Evolutionary conservation across 2,888 invertebrate genomes (phyloP), one percentile per base, ranked within the genome.

Genomic region (Tenodera sinensis): DNA sequence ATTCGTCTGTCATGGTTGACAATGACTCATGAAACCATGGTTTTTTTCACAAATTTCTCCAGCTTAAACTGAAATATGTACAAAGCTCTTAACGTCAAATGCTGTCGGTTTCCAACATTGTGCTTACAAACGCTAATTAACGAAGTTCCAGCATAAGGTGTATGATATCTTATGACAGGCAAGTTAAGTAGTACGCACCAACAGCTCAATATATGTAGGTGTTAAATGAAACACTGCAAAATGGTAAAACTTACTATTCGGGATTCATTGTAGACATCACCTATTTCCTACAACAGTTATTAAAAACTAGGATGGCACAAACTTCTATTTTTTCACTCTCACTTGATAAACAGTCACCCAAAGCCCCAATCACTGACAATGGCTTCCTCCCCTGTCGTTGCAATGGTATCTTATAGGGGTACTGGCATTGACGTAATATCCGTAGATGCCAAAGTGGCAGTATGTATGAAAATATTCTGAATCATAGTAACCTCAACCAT

Each of bases 191-290:
- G n/a, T 25, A 25, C 20, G 54, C 54, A 71, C 20, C 6, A 71
- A 71, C 25, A 20, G 15, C 54, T 84, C 42, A 34, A 82, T 83
- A 87, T 30, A 30, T 30, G 30, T 4, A 30, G 71, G 9, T 25
- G 3, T 71, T 15, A 20, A 71, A 71, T 25, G 15, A 15, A 85
- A 86, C 4, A 28, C 20, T 34, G 28, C 2, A 47, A 87, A 28
- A 89, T 81, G 93, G 93, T 92, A 92, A 92, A 95, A 96, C 97
- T 97, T 94, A 97, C 97, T 97, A 97, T 95, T 97, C 97, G 92
- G 97, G 97, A 96, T 96, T 96, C 96, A 97, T 96, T 92, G 92
- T 94, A 86, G 91, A 91, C 91, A 91, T 90, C 88, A 90, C 90
- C 90, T 89, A 90, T 28, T 87, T 82, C 34, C 86, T 83, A 89